Base-by-base conservation (phyloP, 2,888 invertebrate genomes). In the Morpho achilles region DNA sequence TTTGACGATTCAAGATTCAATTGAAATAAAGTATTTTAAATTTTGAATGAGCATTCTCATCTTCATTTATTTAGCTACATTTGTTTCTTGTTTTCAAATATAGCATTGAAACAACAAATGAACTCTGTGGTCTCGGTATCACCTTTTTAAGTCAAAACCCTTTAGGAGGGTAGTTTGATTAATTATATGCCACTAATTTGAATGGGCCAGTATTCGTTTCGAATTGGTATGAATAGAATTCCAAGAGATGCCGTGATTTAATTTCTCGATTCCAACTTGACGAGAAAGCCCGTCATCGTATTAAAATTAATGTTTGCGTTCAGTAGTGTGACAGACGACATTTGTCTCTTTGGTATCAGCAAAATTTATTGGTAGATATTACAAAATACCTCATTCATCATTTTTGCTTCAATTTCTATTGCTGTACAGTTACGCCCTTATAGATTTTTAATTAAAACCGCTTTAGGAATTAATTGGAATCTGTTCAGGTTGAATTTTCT, bases 151-250 rank as follows among this genome's bases (percentile, higher is more conserved):
- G 32, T 32, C 32, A 32, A 5, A 44, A 52, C 40, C 54, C 48
- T 48, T 41, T 10, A 32, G 44, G 50, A 49, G 55, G 59, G 53
- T 59, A 59, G 56, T 61, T 73, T 75, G 71, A 79, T 79, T 79
- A 79, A 80, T 81, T 72, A 73, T 70, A 57, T 64, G 60, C 65
- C 64, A 61, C 64, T 68, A 64, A 72, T 75, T 77, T 80, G 71
- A 75, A 78, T 73, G 63, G 69, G 69, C 67, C 67, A 65, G 67
- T 66, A 69, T 66, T 68, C 67, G 71, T 75, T 77, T 69, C 63
- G 67, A 72, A 65, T 68, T 67, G 67, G 63, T 69, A 71, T 76
- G 72, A 77, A 77, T 74, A 69, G 68, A 62, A 49, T 16, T 52
- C 59, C 58, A 59, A 53, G 58, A 61, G 63, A 63, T 62, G 61